Percentiles rank a stretch among this genome's conserved stretches.
phyloP scores from a whole-genome alignment of 2,888 invertebrate species.

The Troides helena region DNA sequence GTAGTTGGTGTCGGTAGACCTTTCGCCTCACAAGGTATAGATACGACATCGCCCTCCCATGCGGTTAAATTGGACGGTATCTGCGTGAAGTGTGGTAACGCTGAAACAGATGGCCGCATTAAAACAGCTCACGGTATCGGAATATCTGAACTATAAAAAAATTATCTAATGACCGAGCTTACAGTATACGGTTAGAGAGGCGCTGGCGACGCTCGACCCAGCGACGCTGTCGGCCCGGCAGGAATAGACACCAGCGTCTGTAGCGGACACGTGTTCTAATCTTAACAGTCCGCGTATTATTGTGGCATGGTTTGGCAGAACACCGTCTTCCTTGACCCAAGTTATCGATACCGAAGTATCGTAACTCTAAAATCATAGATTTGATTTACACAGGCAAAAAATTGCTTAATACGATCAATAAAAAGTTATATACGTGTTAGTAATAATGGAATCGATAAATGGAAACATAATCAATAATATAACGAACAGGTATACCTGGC shows the following conservation, averaged over 20 bases:
- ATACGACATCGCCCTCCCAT: slow-evolving; percentile 91
- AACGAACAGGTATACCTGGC: slow-evolving; percentile 69
- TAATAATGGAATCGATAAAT: no score
- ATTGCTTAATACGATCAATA: background rate
- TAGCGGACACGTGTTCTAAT: slow-evolving; percentile 90
- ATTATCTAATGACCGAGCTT: slow-evolving; percentile 75
- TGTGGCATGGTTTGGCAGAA: slow-evolving; percentile 66
- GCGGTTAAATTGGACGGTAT: slow-evolving; percentile 94
- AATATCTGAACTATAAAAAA: slow-evolving; percentile 69
- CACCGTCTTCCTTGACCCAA: slow-evolving; percentile 73
- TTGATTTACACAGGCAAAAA: background rate
- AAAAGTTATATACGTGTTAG: background rate
- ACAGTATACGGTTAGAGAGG: slow-evolving; percentile 95
- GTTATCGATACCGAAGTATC: slow-evolving; percentile 73
- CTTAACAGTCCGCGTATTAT: slow-evolving; percentile 79
- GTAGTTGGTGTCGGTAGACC: slow-evolving; percentile 96
- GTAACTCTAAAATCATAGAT: slow-evolving; percentile 61
- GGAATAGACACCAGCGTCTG: slow-evolving; percentile 94
- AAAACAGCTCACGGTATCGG: slow-evolving; percentile 63
- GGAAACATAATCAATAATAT: no score
- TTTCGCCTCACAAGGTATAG: slow-evolving; percentile 94
- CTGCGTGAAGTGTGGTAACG: slow-evolving; percentile 91
- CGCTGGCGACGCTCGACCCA: slow-evolving; percentile 92
- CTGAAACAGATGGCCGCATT: slow-evolving; percentile 82
- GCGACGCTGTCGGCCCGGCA: slow-evolving; percentile 95